A percentile compares a stretch with the other conserved stretches of the same genome.
phyloP scores from a whole-genome alignment of 1,140 invertebrate genomes.

The Drosophila equinoxialis region DNA sequence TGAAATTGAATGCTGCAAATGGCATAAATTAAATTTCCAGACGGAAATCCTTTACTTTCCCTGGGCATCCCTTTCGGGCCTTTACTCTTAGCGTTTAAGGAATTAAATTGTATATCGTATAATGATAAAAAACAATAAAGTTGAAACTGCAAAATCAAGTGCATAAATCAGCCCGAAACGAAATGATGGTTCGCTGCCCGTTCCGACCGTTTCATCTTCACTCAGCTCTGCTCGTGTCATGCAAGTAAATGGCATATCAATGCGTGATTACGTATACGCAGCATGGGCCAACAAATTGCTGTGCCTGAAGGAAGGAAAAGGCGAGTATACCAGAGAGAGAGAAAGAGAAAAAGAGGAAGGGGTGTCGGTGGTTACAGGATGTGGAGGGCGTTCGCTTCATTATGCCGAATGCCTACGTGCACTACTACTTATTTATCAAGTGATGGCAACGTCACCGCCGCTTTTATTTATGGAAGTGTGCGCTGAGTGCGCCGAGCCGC shows the following conservation, averaged over 20 bases:
- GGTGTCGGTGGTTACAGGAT: background rate
- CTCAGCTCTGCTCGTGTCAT: conserved; percentile 37
- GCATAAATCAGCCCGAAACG: conserved; percentile 64
- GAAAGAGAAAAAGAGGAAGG: too few species aligned
- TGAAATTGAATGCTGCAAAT: conserved; percentile 40
- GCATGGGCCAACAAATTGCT: conserved; percentile 59
- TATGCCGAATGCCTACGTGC: conserved; percentile 78
- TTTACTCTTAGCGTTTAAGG: conserved; percentile 36
- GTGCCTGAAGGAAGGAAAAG: conserved; percentile 16
- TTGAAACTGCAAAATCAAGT: conserved; percentile 66
- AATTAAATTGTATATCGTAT: conserved; percentile 42
- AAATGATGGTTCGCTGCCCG: background rate
- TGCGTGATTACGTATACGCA: conserved; percentile 78
- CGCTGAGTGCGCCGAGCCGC: conserved; percentile 48
- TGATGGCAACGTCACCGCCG: conserved; percentile 53
- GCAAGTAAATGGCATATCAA: conserved; percentile 75
- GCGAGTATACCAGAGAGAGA: too few species aligned
- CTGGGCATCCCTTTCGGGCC: conserved; percentile 17
- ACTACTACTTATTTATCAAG: conserved; percentile 80
- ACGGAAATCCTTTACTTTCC: conserved; percentile 4
- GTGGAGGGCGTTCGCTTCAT: conserved; percentile 52
- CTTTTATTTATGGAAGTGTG: conserved; percentile 58
- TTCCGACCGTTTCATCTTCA: background rate
- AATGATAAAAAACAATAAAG: conserved; percentile 55
- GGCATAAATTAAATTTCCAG: conserved; percentile 62